phyloP scores from a whole-genome alignment of 2,888 invertebrate species.

The Baccha elongata region DNA sequence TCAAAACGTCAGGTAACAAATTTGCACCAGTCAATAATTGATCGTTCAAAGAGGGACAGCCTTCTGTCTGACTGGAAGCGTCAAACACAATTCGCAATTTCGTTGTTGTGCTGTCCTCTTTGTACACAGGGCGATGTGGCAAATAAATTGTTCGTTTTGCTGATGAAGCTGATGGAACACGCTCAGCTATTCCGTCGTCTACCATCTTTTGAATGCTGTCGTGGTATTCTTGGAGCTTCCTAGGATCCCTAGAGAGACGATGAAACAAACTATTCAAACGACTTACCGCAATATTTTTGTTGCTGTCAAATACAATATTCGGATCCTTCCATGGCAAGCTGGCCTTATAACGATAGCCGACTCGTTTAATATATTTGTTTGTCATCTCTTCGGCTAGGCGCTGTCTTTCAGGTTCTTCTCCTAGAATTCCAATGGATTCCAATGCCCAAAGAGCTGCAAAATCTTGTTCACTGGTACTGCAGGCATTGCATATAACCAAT shows the following conservation, averaged over 20 bases:
- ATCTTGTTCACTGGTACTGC: too few species aligned
- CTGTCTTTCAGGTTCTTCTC: slow-evolving; percentile 23
- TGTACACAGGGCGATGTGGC: slow-evolving; percentile 30
- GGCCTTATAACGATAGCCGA: slow-evolving; percentile 10
- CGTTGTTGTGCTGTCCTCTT: slow-evolving; percentile 25
- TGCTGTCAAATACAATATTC: slow-evolving; percentile 1
- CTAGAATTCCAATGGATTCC: slow-evolving; percentile 39
- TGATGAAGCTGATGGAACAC: slow-evolving; percentile 18
- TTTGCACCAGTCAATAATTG: slow-evolving; percentile 33
- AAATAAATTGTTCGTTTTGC: slow-evolving; percentile 14
- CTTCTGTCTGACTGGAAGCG: slow-evolving; percentile 26
- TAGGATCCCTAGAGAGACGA: slow-evolving; percentile 26
- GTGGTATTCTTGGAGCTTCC: slow-evolving; percentile 14
- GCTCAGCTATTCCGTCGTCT: slow-evolving; percentile 19
- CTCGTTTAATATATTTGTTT: slow-evolving; percentile 7
- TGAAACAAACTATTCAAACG: slow-evolving; percentile 12
- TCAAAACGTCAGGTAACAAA: slow-evolving; percentile 40
- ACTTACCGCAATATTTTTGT: slow-evolving; percentile 11
- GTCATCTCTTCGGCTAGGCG: slow-evolving; percentile 30
- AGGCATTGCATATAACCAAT: slow-evolving; percentile 17
- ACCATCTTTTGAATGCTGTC: slow-evolving; percentile 21
- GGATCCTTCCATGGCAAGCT: too few species aligned
- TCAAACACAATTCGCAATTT: slow-evolving; percentile 37
- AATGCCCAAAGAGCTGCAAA: slow-evolving; percentile 36
- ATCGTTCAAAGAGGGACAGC: slow-evolving; percentile 5